Base-by-base conservation (phyloP, 2,888 invertebrate genomes). In the Synanthedon formicaeformis region DNA sequence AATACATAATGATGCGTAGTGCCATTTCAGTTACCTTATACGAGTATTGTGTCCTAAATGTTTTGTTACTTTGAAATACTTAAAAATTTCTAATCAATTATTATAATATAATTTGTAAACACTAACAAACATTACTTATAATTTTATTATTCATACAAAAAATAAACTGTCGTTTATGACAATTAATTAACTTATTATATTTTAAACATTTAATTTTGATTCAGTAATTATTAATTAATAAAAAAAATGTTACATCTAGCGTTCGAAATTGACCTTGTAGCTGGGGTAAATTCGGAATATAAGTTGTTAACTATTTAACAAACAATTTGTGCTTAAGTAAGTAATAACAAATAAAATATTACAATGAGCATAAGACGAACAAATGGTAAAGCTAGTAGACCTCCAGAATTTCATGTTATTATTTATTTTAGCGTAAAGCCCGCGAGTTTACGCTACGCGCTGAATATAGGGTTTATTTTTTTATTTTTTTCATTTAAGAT, bases 201-300 rank as follows among this genome's bases (percentile, higher is more conserved):
- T 45, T 14, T 45, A 13, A 45, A 45, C 13, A 45, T 13, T 14
- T 45, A n/a, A 13, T 12, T 45, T 45, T n/a, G 11, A 45, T 45
- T 13, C 12, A n/a, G 11, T 45, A 45, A 34, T 34, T 2, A 34
- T 6, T 34, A 34, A 34, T 34, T 34, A 34, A 10, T 34, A 34
- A 34, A 34, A 34, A 34, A 34, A 34, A 34, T 34, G 8, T 45
- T 49, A 49, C 49, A 16, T 54, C 59, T 63, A 63, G 59, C 60
- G 58, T 60, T 54, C 54, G 50, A 56, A 64, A 62, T 62, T 64
- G 62, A 62, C 61, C 58, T 57, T 51, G 48, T 56, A 56, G 61
- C 60, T 62, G 60, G 60, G 64, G 61, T 51, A 56, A 61, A 58
- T 55, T 55, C 60, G 59, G 59, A 55, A 16, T 49, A 23, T 49